These are phyloP conservation scores for Hirtodrosophila histrioides DNA, from an alignment of 2,888 invertebrate species.

Conservation along the genomic window DNA sequence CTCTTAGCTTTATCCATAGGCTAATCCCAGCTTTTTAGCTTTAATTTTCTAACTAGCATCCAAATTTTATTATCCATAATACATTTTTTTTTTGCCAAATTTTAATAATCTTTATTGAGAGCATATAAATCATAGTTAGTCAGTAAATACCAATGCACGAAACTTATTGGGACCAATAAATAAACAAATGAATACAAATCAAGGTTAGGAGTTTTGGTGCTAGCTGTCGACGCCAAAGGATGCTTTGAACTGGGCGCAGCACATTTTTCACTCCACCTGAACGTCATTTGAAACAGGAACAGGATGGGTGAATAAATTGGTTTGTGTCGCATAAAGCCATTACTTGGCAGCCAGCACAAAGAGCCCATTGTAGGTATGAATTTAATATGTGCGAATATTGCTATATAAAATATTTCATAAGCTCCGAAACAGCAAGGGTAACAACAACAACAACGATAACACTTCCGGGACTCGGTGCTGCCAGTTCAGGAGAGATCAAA, in stretches of 20 bases:
- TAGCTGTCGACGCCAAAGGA: slow-evolving; percentile 21
- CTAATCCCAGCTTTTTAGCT: no score
- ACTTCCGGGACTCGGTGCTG: not conserved
- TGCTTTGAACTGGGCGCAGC: slow-evolving; percentile 27
- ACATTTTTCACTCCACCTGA: slow-evolving; percentile 31
- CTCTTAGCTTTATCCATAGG: no score
- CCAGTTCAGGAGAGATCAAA: slow-evolving; percentile 47
- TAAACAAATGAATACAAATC: not conserved
- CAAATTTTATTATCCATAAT: no score
- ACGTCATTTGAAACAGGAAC: slow-evolving; percentile 61
- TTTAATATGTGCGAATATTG: slow-evolving; percentile 74
- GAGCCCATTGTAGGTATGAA: slow-evolving; percentile 48
- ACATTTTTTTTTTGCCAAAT: no score
- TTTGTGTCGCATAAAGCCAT: slow-evolving; percentile 74
- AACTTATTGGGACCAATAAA: no score
- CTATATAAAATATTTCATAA: slow-evolving; percentile 58
- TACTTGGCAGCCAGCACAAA: slow-evolving; percentile 56
- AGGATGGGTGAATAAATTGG: slow-evolving; percentile 76
- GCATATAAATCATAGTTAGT: no score
- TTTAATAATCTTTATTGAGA: no score
- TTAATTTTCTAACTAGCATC: no score
- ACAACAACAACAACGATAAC: slow-evolving; percentile 11
- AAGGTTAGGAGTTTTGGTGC: not conserved
- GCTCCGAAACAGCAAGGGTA: slow-evolving; percentile 41
- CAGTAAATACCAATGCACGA: no score